Conservation (phyloP, 2,113 vertebrate species). For the Vulpes ferrilata region DNA sequence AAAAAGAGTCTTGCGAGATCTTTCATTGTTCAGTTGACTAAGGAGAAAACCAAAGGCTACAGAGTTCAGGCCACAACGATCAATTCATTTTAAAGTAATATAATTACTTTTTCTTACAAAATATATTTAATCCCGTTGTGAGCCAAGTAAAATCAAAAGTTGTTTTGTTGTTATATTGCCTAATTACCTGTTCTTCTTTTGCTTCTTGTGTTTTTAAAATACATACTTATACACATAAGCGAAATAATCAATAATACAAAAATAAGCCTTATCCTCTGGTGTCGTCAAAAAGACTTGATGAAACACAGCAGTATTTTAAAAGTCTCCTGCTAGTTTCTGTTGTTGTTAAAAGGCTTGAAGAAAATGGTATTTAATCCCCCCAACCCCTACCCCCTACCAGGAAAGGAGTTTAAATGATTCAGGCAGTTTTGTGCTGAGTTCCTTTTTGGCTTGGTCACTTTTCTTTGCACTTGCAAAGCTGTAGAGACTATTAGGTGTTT, state of each 20-base stretch:
- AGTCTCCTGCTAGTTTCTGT: constrained; percentile 42
- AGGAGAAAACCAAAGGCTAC: background rate
- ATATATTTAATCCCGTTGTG: background rate
- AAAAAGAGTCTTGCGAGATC: background rate
- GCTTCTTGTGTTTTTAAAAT: constrained; percentile 43
- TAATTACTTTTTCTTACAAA: constrained; percentile 40
- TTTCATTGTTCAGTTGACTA: background rate
- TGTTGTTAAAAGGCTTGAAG: constrained; percentile 25
- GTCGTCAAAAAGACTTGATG: constrained; percentile 42
- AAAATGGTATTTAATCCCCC: constrained; percentile 1
- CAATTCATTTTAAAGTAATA: constrained; percentile 54
- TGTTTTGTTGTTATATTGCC: constrained; percentile 42
- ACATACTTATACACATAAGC: background rate
- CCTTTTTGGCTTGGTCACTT: background rate
- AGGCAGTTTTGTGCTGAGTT: background rate
- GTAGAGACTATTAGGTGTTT: background rate
- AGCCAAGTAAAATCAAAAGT: constrained; percentile 27
- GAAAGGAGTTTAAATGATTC: background rate
- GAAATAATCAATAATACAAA: constrained; percentile 61
- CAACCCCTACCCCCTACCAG: background rate
- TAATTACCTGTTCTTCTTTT: constrained; percentile 43
- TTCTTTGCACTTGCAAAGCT: background rate
- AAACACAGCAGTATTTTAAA: constrained; percentile 47
- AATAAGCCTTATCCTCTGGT: background rate
- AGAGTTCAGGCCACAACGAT: background rate